Evolutionary conservation across 2,113 vertebrate species (phyloP), one percentile per base, ranked within the genome.

Genomic region (Osmerus eperlanus): DNA sequence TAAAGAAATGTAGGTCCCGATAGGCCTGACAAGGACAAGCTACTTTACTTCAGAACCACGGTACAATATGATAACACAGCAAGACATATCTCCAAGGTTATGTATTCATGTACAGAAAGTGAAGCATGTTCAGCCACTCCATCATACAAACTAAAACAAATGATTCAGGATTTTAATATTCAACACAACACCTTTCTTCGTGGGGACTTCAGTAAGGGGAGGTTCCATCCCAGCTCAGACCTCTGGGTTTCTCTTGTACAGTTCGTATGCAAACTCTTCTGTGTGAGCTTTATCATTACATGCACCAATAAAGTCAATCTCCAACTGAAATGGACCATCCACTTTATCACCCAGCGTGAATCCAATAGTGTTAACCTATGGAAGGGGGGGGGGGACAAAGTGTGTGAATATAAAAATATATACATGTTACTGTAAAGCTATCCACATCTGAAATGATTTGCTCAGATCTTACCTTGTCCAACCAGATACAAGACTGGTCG

Each of bases 241-340:
- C 65, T 85, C 51, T 18, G 93, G 89, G 74, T 92, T 92, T 80
- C 78, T 92, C 80, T 94, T 92, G 70, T 96, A 94, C 11, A 6
- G 0, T 81, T 99, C 97, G 3, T 99, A 98, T 1, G 96, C 95
- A 84, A 95, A 97, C 79, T 95, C 93, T 81, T 98, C 96, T 0
- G 77, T 94, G 66, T 99, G 96, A 41, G 96, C 91, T 12, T 86
- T 88, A 62, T 99, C 96, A 0, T 88, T 93, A 56, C 90, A 87
- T 25, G 96, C 85, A 0, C 93, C 97, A 70, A 98, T 95, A 80
- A 91, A 98, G 71, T 99, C 95, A 0, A 99, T 95, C 89, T 98
- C 96, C 77, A 98, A 86, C 78, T 96, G 96, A 87, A 96, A 99
- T 0, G 94, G 94, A 2, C 97, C 97, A 29, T 98, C 88, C 3